A percentile compares a stretch with the other conserved stretches of the same genome.
phyloP scores from a whole-genome alignment of 1,140 invertebrate genomes.

The Calephelis virginiensis region DNA sequence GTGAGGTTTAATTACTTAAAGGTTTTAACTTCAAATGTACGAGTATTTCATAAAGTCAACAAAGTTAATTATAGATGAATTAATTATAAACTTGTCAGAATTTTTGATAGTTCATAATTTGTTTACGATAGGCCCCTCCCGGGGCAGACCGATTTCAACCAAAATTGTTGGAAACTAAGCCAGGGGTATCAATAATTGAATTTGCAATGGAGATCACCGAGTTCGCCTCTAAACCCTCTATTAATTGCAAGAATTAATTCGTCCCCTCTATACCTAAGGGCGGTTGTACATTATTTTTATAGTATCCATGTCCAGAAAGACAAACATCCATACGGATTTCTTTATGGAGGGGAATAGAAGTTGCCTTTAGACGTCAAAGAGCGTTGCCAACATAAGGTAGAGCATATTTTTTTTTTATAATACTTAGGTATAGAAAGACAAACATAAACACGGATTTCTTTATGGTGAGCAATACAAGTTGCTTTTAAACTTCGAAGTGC shows the following conservation, averaged over 20 bases:
- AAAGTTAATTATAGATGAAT: neutral
- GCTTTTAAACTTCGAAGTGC: no score
- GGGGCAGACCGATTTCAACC: slow-evolving; percentile 15
- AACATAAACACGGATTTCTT: no score
- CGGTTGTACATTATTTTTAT: slow-evolving; percentile 25
- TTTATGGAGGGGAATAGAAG: no score
- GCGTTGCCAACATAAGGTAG: no score
- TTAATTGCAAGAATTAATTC: slow-evolving; percentile 70
- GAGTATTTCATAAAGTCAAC: no score
- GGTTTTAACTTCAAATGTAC: no score
- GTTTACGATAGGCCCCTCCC: neutral
- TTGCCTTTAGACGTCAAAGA: no score
- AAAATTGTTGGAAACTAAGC: slow-evolving; percentile 27
- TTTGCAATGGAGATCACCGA: slow-evolving; percentile 46
- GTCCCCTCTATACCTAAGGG: slow-evolving; percentile 45
- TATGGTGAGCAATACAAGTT: no score
- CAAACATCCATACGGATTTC: no score
- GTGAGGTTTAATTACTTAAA: no score
- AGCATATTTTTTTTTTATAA: no score
- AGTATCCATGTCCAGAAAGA: neutral
- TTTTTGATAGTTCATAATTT: slow-evolving; percentile 15
- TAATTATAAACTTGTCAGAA: neutral
- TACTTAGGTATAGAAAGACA: no score
- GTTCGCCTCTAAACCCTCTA: slow-evolving; percentile 46
- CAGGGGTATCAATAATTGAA: slow-evolving; percentile 63